These are phyloP conservation scores for Tinea semifulvella DNA, from an alignment of 2,888 invertebrate species.

Conservation along the genomic window DNA sequence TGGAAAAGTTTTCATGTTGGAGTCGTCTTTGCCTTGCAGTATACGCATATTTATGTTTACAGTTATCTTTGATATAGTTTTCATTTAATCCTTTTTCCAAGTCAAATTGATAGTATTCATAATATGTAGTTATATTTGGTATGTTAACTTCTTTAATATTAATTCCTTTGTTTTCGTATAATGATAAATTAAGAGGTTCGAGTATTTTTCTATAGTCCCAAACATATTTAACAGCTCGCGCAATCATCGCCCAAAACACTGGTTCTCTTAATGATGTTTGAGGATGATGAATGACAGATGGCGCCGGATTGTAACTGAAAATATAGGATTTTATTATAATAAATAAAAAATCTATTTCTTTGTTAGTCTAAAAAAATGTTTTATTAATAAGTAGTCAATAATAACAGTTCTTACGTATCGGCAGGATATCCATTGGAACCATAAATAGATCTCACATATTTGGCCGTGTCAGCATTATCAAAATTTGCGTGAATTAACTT, in stretches of 20 bases:
- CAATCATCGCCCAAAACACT: slow-evolving; percentile 42
- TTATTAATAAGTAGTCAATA: background rate
- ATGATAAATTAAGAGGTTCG: slow-evolving; percentile 33
- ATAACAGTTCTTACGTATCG: slow-evolving; percentile 31
- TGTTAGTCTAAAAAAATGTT: slow-evolving; percentile 1
- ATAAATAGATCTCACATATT: slow-evolving; percentile 39
- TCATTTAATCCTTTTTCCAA: slow-evolving; percentile 32
- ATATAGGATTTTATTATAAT: too few species aligned
- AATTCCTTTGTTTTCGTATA: slow-evolving; percentile 34
- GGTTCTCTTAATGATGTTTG: slow-evolving; percentile 52
- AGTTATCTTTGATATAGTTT: slow-evolving; percentile 19
- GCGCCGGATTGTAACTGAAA: slow-evolving; percentile 50
- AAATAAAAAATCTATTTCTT: background rate
- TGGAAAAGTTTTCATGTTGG: slow-evolving; percentile 34
- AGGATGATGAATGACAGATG: slow-evolving; percentile 46
- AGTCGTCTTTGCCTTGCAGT: slow-evolving; percentile 44
- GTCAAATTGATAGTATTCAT: slow-evolving; percentile 38
- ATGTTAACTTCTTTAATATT: slow-evolving; percentile 31
- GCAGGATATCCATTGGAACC: slow-evolving; percentile 40
- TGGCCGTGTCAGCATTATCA: slow-evolving; percentile 38
- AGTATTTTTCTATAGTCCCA: slow-evolving; percentile 35
- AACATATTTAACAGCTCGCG: slow-evolving; percentile 39
- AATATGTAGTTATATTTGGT: slow-evolving; percentile 40
- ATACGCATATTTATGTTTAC: background rate
- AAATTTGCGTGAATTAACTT: slow-evolving; percentile 47